Percentiles rank a stretch among this genome's conserved stretches.
Conservation (phyloP, 2,113 vertebrate genomes). For the Calonectris borealis region DNA sequence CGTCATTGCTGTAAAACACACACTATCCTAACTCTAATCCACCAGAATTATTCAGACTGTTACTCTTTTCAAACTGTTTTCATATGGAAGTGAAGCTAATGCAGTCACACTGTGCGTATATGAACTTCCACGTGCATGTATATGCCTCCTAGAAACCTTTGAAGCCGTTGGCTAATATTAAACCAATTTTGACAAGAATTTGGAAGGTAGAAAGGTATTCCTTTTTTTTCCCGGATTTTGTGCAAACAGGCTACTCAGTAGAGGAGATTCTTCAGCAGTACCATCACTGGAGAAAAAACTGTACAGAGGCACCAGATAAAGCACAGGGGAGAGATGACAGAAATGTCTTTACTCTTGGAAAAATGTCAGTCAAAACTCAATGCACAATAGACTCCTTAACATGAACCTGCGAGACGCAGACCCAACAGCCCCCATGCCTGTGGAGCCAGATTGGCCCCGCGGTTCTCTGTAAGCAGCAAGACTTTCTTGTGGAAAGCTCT, state of each 20-base stretch:
- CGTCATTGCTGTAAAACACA: not conserved
- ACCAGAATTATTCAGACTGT: not conserved
- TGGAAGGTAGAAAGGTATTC: not conserved
- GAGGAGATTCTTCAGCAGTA: not conserved
- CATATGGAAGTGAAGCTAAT: not conserved
- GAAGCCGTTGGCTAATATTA: not conserved
- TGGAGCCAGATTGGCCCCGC: not conserved
- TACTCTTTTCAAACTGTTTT: not conserved
- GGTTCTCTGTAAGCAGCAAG: not conserved
- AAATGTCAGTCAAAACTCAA: not conserved
- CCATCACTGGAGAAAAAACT: not conserved
- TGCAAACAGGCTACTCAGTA: not conserved
- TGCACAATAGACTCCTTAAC: not conserved
- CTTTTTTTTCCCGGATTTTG: not conserved
- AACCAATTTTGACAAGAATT: not conserved
- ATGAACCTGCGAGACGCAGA: not conserved
- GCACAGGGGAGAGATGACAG: not conserved
- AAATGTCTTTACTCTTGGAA: not conserved
- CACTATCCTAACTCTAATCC: not conserved
- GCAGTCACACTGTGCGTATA: not conserved
- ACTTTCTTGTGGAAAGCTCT: not conserved
- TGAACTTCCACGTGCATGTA: accelerated
- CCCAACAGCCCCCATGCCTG: not conserved
- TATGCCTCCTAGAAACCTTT: not conserved
- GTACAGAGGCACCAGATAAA: not conserved